These are phyloP conservation scores for Sylvicola cinctus DNA, from an alignment of 2,888 invertebrate genomes.

Conservation along the genomic window DNA sequence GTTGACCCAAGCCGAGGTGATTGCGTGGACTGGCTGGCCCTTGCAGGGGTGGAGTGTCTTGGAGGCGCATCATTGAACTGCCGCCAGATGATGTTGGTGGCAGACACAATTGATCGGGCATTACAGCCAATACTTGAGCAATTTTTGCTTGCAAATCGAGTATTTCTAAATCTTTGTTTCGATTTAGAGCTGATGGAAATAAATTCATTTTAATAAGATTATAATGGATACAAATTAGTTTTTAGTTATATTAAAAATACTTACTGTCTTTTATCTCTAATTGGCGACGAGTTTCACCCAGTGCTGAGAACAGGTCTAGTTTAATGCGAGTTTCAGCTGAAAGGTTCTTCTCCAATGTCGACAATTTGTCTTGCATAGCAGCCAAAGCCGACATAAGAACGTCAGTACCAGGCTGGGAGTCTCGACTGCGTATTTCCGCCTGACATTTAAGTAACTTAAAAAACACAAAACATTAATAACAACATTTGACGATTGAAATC, in stretches of 20 bases:
- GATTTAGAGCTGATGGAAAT: slow-evolving; percentile 56
- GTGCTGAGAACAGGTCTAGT: slow-evolving; percentile 90
- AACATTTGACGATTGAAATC: background rate
- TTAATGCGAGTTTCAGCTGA: slow-evolving; percentile 95
- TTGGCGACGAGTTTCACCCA: slow-evolving; percentile 85
- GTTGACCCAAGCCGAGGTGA: slow-evolving; percentile 15
- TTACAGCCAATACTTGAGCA: slow-evolving; percentile 83
- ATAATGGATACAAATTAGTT: background rate
- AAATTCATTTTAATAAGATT: background rate
- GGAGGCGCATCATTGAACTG: slow-evolving; percentile 38
- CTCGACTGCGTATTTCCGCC: slow-evolving; percentile 21
- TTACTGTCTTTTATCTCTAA: slow-evolving; percentile 70
- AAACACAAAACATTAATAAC: background rate
- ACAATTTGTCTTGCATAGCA: slow-evolving; percentile 75
- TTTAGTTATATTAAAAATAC: slow-evolving; percentile 13
- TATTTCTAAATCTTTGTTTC: slow-evolving; percentile 76
- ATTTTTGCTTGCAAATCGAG: slow-evolving; percentile 76
- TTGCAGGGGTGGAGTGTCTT: slow-evolving; percentile 22
- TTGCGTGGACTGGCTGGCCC: slow-evolving; percentile 25
- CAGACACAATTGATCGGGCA: slow-evolving; percentile 50
- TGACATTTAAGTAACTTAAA: slow-evolving; percentile 21
- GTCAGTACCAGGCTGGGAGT: slow-evolving; percentile 37
- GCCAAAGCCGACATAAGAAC: slow-evolving; percentile 59
- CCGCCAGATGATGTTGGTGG: slow-evolving; percentile 30
- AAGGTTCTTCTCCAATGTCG: slow-evolving; percentile 80